Percentiles rank a stretch among this genome's conserved stretches.
Conservation (phyloP, 2,113 vertebrate species). For the Micronycteris hirsuta region DNA sequence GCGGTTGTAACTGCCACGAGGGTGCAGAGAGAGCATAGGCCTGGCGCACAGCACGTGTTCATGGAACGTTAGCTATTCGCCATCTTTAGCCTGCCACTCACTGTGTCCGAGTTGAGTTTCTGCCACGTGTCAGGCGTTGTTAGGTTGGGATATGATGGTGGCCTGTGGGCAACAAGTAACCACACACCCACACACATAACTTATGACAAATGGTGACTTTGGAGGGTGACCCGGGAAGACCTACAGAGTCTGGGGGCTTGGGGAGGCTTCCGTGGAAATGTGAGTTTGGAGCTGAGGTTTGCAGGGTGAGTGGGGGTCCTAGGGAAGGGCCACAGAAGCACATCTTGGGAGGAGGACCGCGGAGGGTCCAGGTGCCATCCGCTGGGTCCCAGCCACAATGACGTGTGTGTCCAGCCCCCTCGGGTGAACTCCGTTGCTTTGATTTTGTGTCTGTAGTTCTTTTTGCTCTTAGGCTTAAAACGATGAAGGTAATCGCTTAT, state of each 20-base stretch:
- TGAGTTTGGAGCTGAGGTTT: background rate
- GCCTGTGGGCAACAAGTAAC: background rate
- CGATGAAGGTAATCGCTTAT: background rate
- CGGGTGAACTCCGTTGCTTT: background rate
- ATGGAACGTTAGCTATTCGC: accelerated
- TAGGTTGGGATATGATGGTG: background rate
- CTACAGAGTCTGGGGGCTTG: background rate
- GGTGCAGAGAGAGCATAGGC: background rate
- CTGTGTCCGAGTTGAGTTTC: background rate
- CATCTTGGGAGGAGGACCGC: background rate
- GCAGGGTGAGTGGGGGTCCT: background rate
- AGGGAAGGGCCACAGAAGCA: too few species aligned
- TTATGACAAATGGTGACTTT: background rate
- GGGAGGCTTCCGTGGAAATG: background rate
- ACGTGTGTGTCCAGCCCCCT: accelerated
- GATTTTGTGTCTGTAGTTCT: background rate
- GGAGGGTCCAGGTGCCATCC: accelerated
- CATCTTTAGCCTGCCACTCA: background rate
- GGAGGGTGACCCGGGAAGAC: accelerated
- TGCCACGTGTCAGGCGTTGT: background rate
- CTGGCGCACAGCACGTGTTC: background rate
- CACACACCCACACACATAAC: accelerated
- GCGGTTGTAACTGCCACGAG: background rate
- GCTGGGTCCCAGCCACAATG: background rate
- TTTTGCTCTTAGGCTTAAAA: background rate